Evolutionary conservation across 2,888 invertebrate genomes (phyloP).

Genomic region (Choristoneura rosaceana): DNA sequence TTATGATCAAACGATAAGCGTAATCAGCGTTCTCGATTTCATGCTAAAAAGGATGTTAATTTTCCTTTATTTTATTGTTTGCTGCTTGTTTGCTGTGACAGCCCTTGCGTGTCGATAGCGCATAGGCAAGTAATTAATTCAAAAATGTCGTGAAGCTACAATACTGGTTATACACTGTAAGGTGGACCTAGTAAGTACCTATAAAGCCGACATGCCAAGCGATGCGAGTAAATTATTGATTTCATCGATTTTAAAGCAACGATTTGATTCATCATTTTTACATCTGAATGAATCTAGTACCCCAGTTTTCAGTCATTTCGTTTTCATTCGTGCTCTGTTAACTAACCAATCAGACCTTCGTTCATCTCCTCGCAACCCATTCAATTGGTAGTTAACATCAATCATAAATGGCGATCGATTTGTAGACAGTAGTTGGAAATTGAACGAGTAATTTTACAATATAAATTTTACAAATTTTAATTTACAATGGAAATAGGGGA

Average conservation of each 20-base stretch:
- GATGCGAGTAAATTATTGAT: neutral
- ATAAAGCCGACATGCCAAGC: slow-evolving; percentile 18
- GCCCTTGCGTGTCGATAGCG: slow-evolving; percentile 28
- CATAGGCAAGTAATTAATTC: slow-evolving; percentile 33
- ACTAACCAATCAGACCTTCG: slow-evolving; percentile 35
- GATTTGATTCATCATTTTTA: neutral
- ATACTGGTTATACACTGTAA: slow-evolving; percentile 32
- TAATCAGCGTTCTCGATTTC: neutral
- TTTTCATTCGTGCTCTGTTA: slow-evolving; percentile 15
- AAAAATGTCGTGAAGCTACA: slow-evolving; percentile 34
- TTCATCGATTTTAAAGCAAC: neutral
- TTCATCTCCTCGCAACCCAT: slow-evolving; percentile 25
- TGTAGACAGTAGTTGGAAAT: slow-evolving; percentile 12
- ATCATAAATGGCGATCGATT: slow-evolving; percentile 35
- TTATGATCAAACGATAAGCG: neutral
- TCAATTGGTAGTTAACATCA: slow-evolving; percentile 38
- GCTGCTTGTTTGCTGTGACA: neutral
- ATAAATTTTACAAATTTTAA: too few relatives aligned
- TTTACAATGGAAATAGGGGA: neutral
- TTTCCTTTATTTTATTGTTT: neutral
- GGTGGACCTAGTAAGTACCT: slow-evolving; percentile 14
- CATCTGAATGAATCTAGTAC: neutral
- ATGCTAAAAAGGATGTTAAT: neutral
- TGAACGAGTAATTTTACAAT: slow-evolving; percentile 15
- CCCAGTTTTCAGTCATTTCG: neutral